Evolutionary conservation across 2,797 vertebrate species (phyloP).

Genomic region (Phoeniculus purpureus): DNA sequence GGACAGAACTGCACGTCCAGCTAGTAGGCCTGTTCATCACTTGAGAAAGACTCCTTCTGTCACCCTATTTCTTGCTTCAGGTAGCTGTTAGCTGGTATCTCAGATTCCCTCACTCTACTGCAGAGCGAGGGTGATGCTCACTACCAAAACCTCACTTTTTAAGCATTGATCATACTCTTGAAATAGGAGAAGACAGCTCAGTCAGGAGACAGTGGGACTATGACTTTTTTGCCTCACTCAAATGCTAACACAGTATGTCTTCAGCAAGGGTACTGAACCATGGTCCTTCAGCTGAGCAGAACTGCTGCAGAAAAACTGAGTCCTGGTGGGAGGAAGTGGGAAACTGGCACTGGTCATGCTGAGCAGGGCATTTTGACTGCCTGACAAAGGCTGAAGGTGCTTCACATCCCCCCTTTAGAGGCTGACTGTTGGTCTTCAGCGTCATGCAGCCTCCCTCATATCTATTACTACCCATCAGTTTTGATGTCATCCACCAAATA

Average conservation of each 20-base stretch:
- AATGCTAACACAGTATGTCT: neutral
- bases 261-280: neutral
- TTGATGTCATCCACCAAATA: neutral
- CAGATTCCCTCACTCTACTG: neutral
- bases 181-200: neutral
- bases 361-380: neutral
- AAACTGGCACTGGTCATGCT: accelerated
- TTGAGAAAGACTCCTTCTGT: neutral
- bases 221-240: neutral
- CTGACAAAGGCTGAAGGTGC: neutral
- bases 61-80: neutral
- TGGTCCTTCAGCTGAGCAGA: neutral
- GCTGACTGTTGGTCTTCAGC: neutral
- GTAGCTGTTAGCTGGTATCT: neutral
- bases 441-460: neutral
- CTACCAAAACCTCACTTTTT: neutral
- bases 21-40: neutral
- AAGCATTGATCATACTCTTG: neutral
- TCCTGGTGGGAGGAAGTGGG: neutral
- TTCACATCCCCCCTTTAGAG: neutral
- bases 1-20: neutral
- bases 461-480: neutral
- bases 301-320: neutral
- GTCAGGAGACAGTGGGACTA: neutral
- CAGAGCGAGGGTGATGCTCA: neutral